Evolutionary conservation across 2,888 invertebrate species (phyloP), one percentile per base, ranked within the genome.

Genomic region (Abscondita cerata): DNA sequence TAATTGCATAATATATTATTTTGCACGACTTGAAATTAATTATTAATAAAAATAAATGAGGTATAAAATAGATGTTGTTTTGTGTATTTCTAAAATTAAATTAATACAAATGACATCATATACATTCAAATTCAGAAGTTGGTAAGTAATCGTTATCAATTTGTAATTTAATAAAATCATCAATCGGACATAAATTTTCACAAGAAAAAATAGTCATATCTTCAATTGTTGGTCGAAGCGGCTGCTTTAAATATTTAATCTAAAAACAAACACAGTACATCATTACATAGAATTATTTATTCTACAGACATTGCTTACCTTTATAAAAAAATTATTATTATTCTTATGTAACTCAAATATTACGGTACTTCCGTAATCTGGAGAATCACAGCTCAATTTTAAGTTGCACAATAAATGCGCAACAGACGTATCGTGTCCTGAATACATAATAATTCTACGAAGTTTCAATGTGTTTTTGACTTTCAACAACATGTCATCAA

Each of bases 351-450:
- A 46, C 59, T 78, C 77, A 19, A 77, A 57, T 13, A 75, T 61
- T 1, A 78, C 64, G n/a, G 75, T 73, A 33, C 73, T 72, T 5
- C 75, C 75, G 60, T 76, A 78, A 0, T 75, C 70, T 3, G 78
- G 77, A 19, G 77, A 64, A 52, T 76, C 74, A 1, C 71, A 64
- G 34, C 74, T 61, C 12, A 72, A 66, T 6, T 68, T 54, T 20
- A 69, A 70, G 16, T 76, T 59, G 34, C 69, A 70, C 56, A 78
- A 53, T 16, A 78, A 34, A 50, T 66, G 69, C 8, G 75, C 77
- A 8, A 79, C 57, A 40, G 76, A 77, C n/a, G 71, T 74, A 60
- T 79, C 79, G 52, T 79, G 78, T 12, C 73, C 76, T 3, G 76
- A 74, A 64, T 78, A 79, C 0, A 79, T 51, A 56, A 72, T 76